These are phyloP conservation scores for Ophthalmolycus amberensis DNA, from an alignment of 2,113 vertebrate genomes.

Conservation along the genomic window DNA sequence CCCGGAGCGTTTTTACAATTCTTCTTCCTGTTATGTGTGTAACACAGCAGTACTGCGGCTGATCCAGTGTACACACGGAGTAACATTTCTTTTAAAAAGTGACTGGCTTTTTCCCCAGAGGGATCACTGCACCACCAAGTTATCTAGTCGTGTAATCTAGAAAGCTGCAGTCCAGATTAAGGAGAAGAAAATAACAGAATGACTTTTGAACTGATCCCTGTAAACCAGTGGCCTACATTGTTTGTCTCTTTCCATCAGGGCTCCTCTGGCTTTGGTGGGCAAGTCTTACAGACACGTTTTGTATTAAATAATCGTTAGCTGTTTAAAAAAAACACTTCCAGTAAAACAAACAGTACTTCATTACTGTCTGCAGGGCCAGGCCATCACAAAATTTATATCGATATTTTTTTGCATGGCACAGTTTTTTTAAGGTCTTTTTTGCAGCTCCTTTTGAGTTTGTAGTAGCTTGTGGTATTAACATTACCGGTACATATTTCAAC, in stretches of 20 bases:
- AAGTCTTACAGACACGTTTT: not conserved
- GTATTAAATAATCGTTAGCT: not conserved
- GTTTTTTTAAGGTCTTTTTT: not conserved
- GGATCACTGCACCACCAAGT: not conserved
- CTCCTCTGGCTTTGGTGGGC: not conserved
- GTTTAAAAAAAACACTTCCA: not conserved
- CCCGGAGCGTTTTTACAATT: constrained; percentile 3
- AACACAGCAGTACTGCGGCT: not conserved
- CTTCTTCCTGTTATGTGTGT: not conserved
- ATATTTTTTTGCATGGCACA: not conserved
- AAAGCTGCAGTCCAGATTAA: constrained; percentile 14
- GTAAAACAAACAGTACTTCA: not conserved
- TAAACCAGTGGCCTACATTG: not conserved
- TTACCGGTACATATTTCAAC: not conserved
- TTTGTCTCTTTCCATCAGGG: not conserved
- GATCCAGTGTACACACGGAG: not conserved
- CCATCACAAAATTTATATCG: not conserved
- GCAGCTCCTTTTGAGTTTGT: not conserved
- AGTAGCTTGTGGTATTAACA: not conserved
- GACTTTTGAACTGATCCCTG: not conserved
- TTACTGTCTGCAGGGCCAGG: not conserved
- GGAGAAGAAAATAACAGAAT: constrained; percentile 1
- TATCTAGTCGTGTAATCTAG: constrained; percentile 7
- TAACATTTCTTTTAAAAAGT: too few relatives aligned
- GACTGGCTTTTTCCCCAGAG: not conserved